Evolutionary conservation across 2,113 vertebrate species (phyloP).

Genomic region (Xenopus laevis): DNA sequence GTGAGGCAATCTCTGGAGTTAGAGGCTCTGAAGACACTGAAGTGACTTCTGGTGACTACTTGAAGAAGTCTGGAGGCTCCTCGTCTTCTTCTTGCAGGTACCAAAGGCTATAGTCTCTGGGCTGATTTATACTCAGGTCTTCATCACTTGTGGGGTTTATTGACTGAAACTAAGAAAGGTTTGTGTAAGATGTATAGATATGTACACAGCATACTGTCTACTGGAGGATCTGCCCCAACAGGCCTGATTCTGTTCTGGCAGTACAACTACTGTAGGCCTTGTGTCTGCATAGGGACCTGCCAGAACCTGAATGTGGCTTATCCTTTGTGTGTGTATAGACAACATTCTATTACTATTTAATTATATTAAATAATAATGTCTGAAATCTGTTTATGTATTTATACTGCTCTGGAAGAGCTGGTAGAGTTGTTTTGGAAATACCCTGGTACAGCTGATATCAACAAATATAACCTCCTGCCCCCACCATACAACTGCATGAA

Average conservation of each 20-base stretch:
- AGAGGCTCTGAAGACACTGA: neutral
- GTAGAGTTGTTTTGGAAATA: neutral
- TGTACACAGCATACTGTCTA: neutral
- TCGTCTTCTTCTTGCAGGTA: constrained; percentile 19
- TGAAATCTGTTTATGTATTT: neutral
- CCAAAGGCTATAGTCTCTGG: constrained; percentile 19
- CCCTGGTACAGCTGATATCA: neutral
- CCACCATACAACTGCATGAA: too few relatives aligned
- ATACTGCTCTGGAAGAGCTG: neutral
- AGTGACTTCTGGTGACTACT: neutral
- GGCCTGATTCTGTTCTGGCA: neutral
- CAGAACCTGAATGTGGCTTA: neutral
- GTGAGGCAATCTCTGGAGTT: neutral
- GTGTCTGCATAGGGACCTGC: neutral
- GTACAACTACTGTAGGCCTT: neutral
- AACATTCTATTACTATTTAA: neutral
- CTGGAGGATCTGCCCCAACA: neutral
- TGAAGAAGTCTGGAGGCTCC: neutral
- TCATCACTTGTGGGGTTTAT: constrained; percentile 26
- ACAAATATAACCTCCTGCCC: neutral
- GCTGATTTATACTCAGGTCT: constrained; percentile 27
- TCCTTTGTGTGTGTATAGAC: neutral
- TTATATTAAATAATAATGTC: neutral
- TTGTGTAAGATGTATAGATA: neutral
- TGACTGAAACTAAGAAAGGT: constrained; percentile 28